Evolutionary conservation across 2,797 vertebrate species (phyloP), one percentile per base, ranked within the genome.

Genomic region (Anableps anableps): DNA sequence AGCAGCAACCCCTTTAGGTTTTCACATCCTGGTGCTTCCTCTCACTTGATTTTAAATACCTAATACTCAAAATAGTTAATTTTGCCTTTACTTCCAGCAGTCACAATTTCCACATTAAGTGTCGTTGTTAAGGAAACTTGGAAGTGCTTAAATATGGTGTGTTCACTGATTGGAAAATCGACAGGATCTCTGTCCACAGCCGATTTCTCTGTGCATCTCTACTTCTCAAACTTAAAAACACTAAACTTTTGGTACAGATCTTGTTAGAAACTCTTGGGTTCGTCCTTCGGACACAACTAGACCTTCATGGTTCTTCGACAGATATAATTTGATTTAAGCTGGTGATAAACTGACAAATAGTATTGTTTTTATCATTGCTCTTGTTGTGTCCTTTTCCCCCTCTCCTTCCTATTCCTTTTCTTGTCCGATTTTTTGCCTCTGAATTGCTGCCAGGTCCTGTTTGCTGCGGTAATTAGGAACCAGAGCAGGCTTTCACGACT

Each of bases 401-500:
- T 81, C 77, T 87, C 86, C 47, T 82, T 83, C 72, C 84, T 34
- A 68, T 45, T 60, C 86, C 85, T 72, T 88, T 89, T 89, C 83
- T 88, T 84, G 82, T 81, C 75, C 62, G 81, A 83, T 83, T 84
- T 89, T 84, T 90, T 89, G 85, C 87, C 86, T 92, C 86, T 92
- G 89, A 94, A 91, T 91, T 89, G 88, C 93, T 94, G 94, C 94
- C 94, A 93, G 93, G 89, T 91, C 93, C 86, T 92, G 94, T 94
- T 94, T 95, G 94, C 90, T 89, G 93, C 88, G 66, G 92, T 96
- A 95, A 96, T 96, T 95, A 95, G 95, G 92, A 96, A 91, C 94
- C 92, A 87, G 88, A 89, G 89, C 84, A 78, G 86, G 92, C 93
- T 93, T 95, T 95, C 93, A 93, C 82, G 90, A 95, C 95, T 95